Evolutionary conservation across 2,797 vertebrate species (phyloP), one percentile per base, ranked within the genome.

Genomic region (Aythya fuligula): DNA sequence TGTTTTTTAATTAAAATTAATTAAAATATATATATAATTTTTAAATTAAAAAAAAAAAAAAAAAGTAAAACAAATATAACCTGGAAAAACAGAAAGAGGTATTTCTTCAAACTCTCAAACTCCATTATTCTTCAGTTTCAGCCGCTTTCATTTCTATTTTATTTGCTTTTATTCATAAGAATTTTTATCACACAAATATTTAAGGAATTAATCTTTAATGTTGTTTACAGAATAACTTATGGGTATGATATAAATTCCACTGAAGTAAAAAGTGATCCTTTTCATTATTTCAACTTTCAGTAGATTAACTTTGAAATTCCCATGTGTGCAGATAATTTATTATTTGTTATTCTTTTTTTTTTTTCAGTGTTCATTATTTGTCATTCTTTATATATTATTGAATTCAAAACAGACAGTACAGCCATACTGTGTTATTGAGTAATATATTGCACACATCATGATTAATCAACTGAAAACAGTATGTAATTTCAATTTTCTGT

Each of bases 191-290:
- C 19, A 84, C 6, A 86, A 60, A 78, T 77, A 89, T 72, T 84
- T 88, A 90, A 91, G 83, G 28, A 93, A 86, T 91, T 85, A 93
- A 91, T 74, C 53, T 92, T 95, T 95, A 82, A 87, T 88, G n/a
- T 85, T 95, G 43, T 91, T 88, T 92, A 89, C 60, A 88, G 21
- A 91, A 34, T 60, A 91, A 84, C 7, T 89, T 53, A 66, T 58
- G 13, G 6, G 71, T 76, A 36, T 94, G 79, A 77, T 79, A 36
- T 36, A 85, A 93, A 92, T 87, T 85, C 34, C 64, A 41, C 67
- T 93, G 82, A 91, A 87, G 43, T 80, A 82, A 91, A 92, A 91
- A 85, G 21, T 43, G 47, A 89, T 60, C 85, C 13, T 92, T 92
- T 87, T 90, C 47, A 85, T 96, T 85, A 90, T 92, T 94, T 90